Conservation (phyloP, 2,888 invertebrate species). For the Dione vanillae region DNA sequence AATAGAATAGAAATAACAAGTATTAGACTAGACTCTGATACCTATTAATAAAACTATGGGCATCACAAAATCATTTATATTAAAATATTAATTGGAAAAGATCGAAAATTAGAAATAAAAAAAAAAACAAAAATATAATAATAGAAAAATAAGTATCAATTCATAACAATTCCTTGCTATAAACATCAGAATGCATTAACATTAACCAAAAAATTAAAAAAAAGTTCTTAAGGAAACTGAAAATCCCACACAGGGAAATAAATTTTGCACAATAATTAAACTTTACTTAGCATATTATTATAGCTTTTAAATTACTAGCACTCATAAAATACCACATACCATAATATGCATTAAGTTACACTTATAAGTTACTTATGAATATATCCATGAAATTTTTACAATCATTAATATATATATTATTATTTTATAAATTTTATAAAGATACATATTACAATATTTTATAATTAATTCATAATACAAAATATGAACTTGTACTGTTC, state of each 20-base stretch:
- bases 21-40: constrained; percentile 56
- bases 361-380: constrained; percentile 3
- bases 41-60: constrained; percentile 32
- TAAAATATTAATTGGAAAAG: constrained; percentile 21
- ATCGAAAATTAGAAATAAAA: neutral
- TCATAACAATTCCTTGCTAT: neutral
- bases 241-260: neutral
- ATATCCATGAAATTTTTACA: neutral
- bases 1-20: constrained; percentile 50
- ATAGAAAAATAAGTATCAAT: neutral
- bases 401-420: neutral
- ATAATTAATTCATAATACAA: constrained; percentile 11
- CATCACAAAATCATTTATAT: constrained; percentile 21
- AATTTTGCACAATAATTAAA: neutral
- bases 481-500: constrained; percentile 16
- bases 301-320: constrained; percentile 2
- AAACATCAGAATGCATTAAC: neutral
- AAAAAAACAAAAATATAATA: too few relatives aligned
- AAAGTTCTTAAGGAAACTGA: neutral
- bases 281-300: constrained; percentile 4
- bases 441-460: neutral
- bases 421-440: constrained; percentile 6
- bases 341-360: neutral
- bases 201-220: neutral
- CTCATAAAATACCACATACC: neutral